These are phyloP conservation scores for Prunella himalayana DNA, from an alignment of 2,113 vertebrate genomes.

Conservation along the genomic window DNA sequence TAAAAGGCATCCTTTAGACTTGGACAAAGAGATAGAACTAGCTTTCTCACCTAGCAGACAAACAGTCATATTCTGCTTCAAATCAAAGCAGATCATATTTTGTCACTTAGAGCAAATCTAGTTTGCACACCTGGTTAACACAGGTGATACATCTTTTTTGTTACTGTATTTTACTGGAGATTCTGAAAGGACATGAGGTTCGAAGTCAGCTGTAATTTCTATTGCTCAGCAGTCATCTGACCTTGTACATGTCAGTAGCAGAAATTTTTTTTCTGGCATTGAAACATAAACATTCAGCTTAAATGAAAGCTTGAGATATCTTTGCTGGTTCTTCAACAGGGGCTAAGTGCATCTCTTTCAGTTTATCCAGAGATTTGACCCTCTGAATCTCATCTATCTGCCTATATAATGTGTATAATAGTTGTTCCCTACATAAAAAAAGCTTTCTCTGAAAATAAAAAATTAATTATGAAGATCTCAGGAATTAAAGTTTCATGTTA, in stretches of 20 bases:
- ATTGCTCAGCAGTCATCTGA: not conserved
- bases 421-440: not conserved
- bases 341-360: not conserved
- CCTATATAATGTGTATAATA: not conserved
- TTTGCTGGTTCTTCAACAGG: not conserved
- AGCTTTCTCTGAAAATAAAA: not conserved
- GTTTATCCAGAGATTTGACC: not conserved
- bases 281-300: not conserved
- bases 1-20: not conserved
- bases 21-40: not conserved
- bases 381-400: not conserved
- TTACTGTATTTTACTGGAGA: not conserved
- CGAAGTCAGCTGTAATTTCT: not conserved
- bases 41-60: not conserved
- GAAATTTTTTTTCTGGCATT: not conserved
- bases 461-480: not conserved
- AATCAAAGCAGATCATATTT: not conserved
- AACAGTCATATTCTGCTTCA: not conserved
- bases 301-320: not conserved
- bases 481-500: not conserved
- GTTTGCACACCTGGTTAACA: not conserved
- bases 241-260: not conserved
- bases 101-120: not conserved
- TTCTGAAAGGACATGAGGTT: not conserved
- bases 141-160: not conserved